A percentile compares a stretch with the other conserved stretches of the same genome.
Evolutionary conservation across 2,888 invertebrate species (phyloP).

Genomic region (Pammene fasciana): DNA sequence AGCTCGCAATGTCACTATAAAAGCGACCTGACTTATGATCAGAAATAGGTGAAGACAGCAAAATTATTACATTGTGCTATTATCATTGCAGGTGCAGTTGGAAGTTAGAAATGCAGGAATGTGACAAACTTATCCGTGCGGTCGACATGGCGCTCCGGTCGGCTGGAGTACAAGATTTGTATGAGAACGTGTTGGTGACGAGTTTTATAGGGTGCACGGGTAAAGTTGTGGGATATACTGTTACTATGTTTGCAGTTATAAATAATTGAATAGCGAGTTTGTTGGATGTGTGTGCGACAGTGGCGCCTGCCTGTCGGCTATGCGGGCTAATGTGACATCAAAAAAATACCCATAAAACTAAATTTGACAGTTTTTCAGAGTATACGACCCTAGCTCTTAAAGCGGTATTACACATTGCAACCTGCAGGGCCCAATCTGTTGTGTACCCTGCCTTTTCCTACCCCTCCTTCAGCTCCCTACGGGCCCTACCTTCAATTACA

Average conservation of each 20-base stretch:
- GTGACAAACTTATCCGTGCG: slow-evolving; percentile 15
- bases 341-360: no score
- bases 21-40: neutral
- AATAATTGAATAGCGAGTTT: neutral
- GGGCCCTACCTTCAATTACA: no score
- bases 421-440: no score
- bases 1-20: no score
- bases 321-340: no score
- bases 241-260: neutral
- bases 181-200: neutral
- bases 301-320: neutral
- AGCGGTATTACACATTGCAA: no score
- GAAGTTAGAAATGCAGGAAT: slow-evolving; percentile 18
- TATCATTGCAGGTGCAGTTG: slow-evolving; percentile 12
- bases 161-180: neutral
- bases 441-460: no score
- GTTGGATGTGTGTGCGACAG: neutral
- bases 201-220: neutral
- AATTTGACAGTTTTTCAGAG: no score
- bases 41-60: neutral
- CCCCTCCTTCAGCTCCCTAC: no score
- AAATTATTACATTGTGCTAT: neutral
- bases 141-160: neutral
- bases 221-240: neutral
- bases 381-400: no score